A percentile compares a stretch with the other conserved stretches of the same genome.
Evolutionary conservation across 2,888 invertebrate genomes (phyloP).

Genomic region (Laspeyria flexula): DNA sequence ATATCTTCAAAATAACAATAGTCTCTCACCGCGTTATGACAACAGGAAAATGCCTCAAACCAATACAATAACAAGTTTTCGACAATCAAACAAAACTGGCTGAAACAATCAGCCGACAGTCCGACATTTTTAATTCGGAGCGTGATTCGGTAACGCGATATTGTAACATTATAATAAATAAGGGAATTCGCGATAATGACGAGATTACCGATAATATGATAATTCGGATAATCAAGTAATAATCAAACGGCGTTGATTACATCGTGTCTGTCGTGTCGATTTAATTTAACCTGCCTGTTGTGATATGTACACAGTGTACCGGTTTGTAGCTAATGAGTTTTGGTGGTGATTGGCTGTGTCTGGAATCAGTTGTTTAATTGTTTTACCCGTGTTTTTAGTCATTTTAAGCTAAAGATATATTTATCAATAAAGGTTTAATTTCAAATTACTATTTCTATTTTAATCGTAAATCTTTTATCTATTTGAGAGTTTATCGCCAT

Average conservation of each 20-base stretch:
- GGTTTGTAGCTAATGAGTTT: background rate
- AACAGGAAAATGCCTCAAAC: background rate
- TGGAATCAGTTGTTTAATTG: background rate
- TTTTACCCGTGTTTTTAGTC: background rate
- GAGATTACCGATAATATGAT: constrained; percentile 31
- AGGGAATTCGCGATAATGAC: constrained; percentile 27
- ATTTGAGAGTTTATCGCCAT: too few species aligned
- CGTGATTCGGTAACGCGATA: constrained; percentile 15
- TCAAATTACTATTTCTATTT: too few species aligned
- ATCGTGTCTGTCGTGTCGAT: constrained; percentile 11
- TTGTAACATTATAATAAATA: constrained; percentile 17
- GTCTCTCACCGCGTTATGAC: too few species aligned
- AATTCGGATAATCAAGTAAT: constrained; percentile 39
- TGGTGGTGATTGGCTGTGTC: background rate
- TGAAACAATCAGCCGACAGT: background rate
- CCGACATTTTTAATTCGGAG: constrained; percentile 11
- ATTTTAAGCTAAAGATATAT: too few species aligned
- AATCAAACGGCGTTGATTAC: constrained; percentile 39
- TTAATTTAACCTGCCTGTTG: constrained; percentile 21
- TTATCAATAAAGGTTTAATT: too few species aligned
- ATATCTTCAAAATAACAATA: too few species aligned
- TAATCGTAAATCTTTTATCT: too few species aligned
- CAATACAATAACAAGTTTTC: background rate
- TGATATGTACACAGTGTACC: constrained; percentile 5
- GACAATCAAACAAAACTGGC: background rate